Percentiles rank a stretch among this genome's conserved stretches.
Evolutionary conservation across 1,140 invertebrate species (phyloP).

Genomic region (Penaeus chinensis): DNA sequence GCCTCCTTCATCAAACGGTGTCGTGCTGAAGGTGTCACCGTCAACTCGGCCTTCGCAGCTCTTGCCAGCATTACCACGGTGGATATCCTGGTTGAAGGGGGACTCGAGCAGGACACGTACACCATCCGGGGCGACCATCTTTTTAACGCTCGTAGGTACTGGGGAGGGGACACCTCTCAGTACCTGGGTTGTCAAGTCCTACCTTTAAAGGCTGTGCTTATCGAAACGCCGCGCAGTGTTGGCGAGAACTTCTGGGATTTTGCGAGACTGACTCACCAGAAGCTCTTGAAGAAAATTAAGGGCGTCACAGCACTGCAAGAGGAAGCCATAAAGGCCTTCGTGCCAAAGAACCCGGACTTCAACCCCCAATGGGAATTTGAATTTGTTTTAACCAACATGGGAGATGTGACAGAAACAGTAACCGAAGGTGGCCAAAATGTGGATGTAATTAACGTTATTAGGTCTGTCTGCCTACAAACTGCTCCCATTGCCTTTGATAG

Average conservation of each 20-base stretch:
- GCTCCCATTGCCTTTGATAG: neutral
- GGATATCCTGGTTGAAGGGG: slow-evolving; percentile 8
- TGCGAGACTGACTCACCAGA: slow-evolving; percentile 1
- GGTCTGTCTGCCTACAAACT: neutral
- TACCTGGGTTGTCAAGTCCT: slow-evolving; percentile 8
- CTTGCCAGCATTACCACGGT: slow-evolving; percentile 6
- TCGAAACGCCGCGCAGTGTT: neutral
- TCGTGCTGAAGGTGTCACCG: slow-evolving; percentile 18
- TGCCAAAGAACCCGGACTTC: neutral
- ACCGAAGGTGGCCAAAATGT: slow-evolving; percentile 24
- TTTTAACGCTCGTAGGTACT: slow-evolving; percentile 30
- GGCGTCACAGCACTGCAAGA: neutral
- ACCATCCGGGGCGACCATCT: neutral
- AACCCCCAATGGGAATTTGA: neutral
- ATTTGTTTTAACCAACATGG: slow-evolving; percentile 26
- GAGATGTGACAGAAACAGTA: neutral
- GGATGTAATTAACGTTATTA: slow-evolving; percentile 2
- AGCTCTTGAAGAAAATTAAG: neutral
- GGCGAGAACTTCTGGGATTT: slow-evolving; percentile 32
- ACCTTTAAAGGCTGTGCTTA: neutral
- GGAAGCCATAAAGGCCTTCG: neutral
- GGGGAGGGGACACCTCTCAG: slow-evolving; percentile 5
- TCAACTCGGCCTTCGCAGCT: slow-evolving; percentile 23
- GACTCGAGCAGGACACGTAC: slow-evolving; percentile 17
- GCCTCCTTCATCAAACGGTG: slow-evolving; percentile 21